Base-by-base conservation (phyloP, 2,888 invertebrate genomes). In the Tholera decimalis region DNA sequence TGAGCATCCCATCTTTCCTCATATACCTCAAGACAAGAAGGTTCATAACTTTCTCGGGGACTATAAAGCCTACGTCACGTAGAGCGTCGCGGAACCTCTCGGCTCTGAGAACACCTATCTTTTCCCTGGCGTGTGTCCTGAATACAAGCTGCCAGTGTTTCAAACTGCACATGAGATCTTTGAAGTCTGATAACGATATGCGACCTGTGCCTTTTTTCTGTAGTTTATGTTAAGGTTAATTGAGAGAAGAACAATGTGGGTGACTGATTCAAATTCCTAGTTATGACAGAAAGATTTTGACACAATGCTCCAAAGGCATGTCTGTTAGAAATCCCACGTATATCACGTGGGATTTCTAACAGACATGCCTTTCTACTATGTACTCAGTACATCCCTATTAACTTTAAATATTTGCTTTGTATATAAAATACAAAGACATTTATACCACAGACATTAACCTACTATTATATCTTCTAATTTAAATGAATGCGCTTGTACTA, bases 81-180 rank as follows among this genome's bases (percentile, higher is more conserved):
- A 99, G 93, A 0, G 98, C 98, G 85, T 98, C 98, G 33, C 97
- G 95, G 58, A 98, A 93, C 72, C 98, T 95, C 91, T 99, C 99
- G 0, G 98, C 98, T 82, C 98, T 97, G 30, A 99, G 92, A 15
- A 99, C 98, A 2, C 98, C 98, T 66, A 98, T 98, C 90, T 98
- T 98, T 89, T 98, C 98, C 85, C 98, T 97, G 7, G 98, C 98
- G 88, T 99, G 98, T 81, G 97, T 97, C 90, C 98, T 98, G 91
- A 99, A 99, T 2, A 98, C 88, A 24, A 97, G 97, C 87, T 99
- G 98, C 98, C 98, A 98, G 70, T 97, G 97, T 86, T 98, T 98
- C 49, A 99, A 92, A 85, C 98, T 98, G 84, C 98, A 98, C 97
- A 99, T 98, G 73, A 99, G 96, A 86, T 98, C 98, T 89, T 98